Evolutionary conservation across 2,888 invertebrate species (phyloP).

Genomic region (Leucophenga maculata): DNA sequence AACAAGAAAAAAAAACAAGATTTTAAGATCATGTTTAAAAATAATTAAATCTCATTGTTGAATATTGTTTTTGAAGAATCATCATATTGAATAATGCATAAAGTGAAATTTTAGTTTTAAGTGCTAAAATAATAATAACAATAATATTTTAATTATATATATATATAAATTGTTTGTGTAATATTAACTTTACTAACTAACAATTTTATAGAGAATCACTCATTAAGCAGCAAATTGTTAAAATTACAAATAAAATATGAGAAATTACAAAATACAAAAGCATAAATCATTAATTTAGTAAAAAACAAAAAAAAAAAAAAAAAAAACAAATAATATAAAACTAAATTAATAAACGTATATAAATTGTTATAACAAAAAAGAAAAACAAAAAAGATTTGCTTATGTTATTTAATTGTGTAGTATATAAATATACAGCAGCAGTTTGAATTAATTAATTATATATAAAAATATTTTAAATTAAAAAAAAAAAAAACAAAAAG

Average conservation of each 20-base stretch:
- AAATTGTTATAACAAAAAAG: slow-evolving; percentile 51
- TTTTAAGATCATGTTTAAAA: too few relatives aligned
- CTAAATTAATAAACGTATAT: slow-evolving; percentile 25
- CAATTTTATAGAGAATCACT: slow-evolving; percentile 28
- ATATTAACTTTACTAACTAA: slow-evolving; percentile 13
- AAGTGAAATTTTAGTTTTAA: slow-evolving; percentile 34
- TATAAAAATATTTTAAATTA: not conserved
- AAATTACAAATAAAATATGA: slow-evolving; percentile 17
- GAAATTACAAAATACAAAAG: slow-evolving; percentile 2
- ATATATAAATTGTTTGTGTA: slow-evolving; percentile 42
- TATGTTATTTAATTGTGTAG: slow-evolving; percentile 20
- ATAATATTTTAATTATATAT: slow-evolving; percentile 40
- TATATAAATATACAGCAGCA: not conserved
- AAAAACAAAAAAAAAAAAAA: slow-evolving; percentile 33
- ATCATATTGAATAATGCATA: slow-evolving; percentile 11
- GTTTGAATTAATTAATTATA: not conserved
- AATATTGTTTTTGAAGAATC: slow-evolving; percentile 21
- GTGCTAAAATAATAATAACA: not conserved
- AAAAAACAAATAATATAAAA: slow-evolving; percentile 14
- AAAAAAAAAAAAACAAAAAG: not conserved
- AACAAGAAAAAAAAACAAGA: too few relatives aligned
- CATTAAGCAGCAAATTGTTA: slow-evolving; percentile 40
- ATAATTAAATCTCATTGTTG: slow-evolving; percentile 3
- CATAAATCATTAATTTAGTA: not conserved
- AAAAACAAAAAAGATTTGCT: not conserved